Percentiles rank a stretch among this genome's conserved stretches.
phyloP scores from a whole-genome alignment of 2,888 invertebrate species.

The Odontomyia ornata region DNA sequence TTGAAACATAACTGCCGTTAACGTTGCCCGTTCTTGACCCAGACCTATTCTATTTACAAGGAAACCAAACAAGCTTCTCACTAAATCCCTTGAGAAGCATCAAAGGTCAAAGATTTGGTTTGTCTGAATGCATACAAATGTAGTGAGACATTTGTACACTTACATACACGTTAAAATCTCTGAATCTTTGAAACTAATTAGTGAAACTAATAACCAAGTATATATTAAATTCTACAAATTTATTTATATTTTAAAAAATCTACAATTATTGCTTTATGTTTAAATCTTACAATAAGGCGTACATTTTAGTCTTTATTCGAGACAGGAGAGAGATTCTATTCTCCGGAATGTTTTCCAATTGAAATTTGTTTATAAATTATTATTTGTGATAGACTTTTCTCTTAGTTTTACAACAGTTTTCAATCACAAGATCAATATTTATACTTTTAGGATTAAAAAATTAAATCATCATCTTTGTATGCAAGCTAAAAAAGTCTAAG shows the following conservation, averaged over 20 bases:
- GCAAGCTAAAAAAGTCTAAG: not conserved
- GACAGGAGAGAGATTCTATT: not conserved
- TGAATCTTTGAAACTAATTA: too few species aligned
- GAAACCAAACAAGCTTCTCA: not conserved
- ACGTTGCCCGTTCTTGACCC: conserved; percentile 15
- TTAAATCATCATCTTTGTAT: too few species aligned
- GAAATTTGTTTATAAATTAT: conserved; percentile 6
- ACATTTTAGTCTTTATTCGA: conserved; percentile 38
- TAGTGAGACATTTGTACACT: too few species aligned
- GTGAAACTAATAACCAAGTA: too few species aligned
- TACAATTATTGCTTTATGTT: conserved; percentile 38
- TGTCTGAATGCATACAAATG: too few species aligned
- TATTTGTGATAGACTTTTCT: conserved; percentile 16
- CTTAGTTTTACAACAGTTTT: not conserved
- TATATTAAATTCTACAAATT: conserved; percentile 12
- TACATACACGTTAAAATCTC: too few species aligned
- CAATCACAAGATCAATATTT: conserved; percentile 11
- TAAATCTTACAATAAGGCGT: conserved; percentile 29
- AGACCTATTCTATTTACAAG: not conserved
- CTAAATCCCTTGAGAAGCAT: not conserved
- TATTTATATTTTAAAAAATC: conserved; percentile 40
- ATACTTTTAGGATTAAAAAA: not conserved
- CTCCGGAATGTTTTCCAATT: conserved; percentile 12
- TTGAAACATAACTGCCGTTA: not conserved
- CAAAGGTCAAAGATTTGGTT: not conserved